Percentiles rank a stretch among this genome's conserved stretches.
Conservation (phyloP, 35 echinoderm and acorn worm species). For the Lytechinus pictus region DNA sequence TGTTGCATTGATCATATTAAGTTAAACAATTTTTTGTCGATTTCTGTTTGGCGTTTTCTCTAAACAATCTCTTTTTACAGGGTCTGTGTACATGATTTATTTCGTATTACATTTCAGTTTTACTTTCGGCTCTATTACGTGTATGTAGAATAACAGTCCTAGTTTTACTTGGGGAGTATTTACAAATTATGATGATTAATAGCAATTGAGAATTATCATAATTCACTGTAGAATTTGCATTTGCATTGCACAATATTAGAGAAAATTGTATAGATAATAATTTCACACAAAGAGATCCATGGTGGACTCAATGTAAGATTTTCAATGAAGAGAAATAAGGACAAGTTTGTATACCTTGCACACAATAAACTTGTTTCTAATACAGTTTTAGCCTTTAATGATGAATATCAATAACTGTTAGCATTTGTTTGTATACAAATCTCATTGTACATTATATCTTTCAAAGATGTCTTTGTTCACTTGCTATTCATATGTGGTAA, state of each 20-base stretch:
- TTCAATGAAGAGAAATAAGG: background rate
- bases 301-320: background rate
- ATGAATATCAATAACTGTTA: background rate
- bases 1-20: background rate
- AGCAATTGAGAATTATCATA: background rate
- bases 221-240: background rate
- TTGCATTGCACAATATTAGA: background rate
- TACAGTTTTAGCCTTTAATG: background rate
- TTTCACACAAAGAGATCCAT: background rate
- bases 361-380: background rate
- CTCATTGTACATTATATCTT: constrained; percentile 21
- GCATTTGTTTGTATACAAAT: background rate
- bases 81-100: background rate
- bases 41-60: background rate
- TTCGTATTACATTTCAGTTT: background rate
- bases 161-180: background rate
- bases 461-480: background rate
- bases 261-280: background rate
- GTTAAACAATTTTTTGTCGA: background rate
- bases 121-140: background rate
- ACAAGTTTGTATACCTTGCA: background rate
- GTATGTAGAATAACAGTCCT: background rate
- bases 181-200: background rate
- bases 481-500: constrained; percentile 22
- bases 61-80: background rate